A percentile compares a stretch with the other conserved stretches of the same genome.
Evolutionary conservation across 2,888 invertebrate species (phyloP).

Genomic region (Sphaerophoria rueppellii): DNA sequence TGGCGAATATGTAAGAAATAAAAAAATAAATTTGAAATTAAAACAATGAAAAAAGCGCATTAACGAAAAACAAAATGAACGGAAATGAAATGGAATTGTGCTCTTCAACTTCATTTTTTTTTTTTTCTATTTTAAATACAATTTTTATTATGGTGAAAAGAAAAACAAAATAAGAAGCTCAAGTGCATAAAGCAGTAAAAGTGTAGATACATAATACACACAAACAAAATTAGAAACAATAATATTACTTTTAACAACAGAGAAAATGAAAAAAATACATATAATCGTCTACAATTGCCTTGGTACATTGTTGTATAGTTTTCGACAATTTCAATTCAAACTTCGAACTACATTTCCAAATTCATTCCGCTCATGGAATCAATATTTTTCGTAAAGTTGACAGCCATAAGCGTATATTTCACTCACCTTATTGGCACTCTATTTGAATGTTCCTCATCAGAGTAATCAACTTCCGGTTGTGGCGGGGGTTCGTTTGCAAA

Average conservation of each 20-base stretch:
- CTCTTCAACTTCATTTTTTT: too few species aligned
- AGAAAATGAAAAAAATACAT: not conserved
- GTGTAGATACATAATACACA: not conserved
- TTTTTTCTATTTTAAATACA: too few species aligned
- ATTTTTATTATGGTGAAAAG: too few species aligned
- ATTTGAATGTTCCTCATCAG: conserved; percentile 91
- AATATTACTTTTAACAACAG: not conserved
- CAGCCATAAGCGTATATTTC: not conserved
- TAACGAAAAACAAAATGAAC: conserved; percentile 23
- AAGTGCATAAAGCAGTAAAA: too few species aligned
- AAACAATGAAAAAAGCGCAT: conserved; percentile 31
- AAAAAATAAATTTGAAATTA: conserved; percentile 30
- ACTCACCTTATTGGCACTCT: conserved; percentile 84
- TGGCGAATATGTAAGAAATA: conserved; percentile 47
- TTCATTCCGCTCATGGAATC: conserved; percentile 19
- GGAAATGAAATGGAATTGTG: conserved; percentile 62
- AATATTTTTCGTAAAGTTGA: not conserved
- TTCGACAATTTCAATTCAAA: too few species aligned
- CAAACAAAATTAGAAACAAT: not conserved
- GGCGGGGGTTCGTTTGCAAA: conserved; percentile 94
- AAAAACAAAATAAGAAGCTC: too few species aligned
- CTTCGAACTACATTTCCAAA: conserved; percentile 50
- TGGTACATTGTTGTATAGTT: too few species aligned
- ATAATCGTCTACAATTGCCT: too few species aligned
- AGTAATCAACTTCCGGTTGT: conserved; percentile 94